These are phyloP conservation scores for Fulica atra DNA, from an alignment of 2,113 vertebrate genomes.

Conservation along the genomic window DNA sequence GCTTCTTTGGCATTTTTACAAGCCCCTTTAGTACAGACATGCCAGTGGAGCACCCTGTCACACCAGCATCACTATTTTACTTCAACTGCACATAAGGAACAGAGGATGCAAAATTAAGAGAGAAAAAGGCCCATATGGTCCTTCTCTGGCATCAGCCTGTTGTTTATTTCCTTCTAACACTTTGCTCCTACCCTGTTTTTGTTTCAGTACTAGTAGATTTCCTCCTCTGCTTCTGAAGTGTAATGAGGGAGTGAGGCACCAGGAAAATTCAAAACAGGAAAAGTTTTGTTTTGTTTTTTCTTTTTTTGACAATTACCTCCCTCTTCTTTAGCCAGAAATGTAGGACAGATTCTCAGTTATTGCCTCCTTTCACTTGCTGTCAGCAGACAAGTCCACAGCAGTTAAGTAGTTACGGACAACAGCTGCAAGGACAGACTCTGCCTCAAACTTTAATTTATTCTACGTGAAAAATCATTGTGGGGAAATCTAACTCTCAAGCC, in stretches of 20 bases:
- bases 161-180: not conserved
- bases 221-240: not conserved
- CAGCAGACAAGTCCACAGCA: not conserved
- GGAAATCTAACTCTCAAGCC: not conserved
- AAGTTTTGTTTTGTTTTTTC: not conserved
- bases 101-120: not conserved
- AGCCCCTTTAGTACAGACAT: not conserved
- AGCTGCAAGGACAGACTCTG: not conserved
- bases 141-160: not conserved
- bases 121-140: fast-evolving
- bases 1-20: not conserved
- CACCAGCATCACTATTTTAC: not conserved
- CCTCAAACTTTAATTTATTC: not conserved
- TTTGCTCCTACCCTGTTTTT: not conserved
- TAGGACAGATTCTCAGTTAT: not conserved
- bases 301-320: not conserved
- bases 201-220: not conserved
- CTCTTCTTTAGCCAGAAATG: not conserved
- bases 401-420: not conserved
- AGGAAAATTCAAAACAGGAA: not conserved
- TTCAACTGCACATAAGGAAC: not conserved
- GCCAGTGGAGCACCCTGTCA: not conserved
- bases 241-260: not conserved
- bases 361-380: not conserved
- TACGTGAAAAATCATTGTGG: not conserved